Base-by-base conservation (phyloP, 2,113 vertebrate genomes). In the Polypterus senegalus region DNA sequence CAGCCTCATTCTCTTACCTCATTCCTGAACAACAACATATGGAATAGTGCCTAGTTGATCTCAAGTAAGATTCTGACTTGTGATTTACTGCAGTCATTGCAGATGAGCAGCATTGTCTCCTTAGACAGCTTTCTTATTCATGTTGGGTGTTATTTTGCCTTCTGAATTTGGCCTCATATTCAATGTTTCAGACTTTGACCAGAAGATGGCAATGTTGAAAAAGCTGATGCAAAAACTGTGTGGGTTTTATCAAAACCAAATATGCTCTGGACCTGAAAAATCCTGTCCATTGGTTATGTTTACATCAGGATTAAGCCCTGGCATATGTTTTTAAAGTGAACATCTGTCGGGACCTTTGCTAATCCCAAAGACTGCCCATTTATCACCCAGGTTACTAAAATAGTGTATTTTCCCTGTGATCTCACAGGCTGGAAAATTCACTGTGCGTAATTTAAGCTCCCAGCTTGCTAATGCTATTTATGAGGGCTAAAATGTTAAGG, bases 321-420 rank as follows among this genome's bases (percentile, higher is more conserved):
- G 81, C 81, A 83, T 79, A 76, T 85, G 75, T 77, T 83, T 77
- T 68, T 67, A 66, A 75, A 81, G 78, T 73, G 69, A 82, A 78
- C 79, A 81, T 80, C 75, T 80, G 80, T 70, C 66, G 67, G 74
- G 72, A 72, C 69, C 63, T 70, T 71, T 44, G 68, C 76, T 83
- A 83, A 85, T 82, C 78, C 77, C 80, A 77, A 72, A 75, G 75
- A 73, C 74, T 81, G 68, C 69, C 70, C 69, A 78, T 80, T 73
- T 76, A 75, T 76, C 75, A 77, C 66, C 75, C 72, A 65, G 70
- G 74, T 76, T 79, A 71, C 71, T 72, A 63, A 68, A 71, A 83
- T 75, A 76, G 77, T 70, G 80, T 74, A 72, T 72, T 68, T 78
- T 9, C 59, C 55, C 59, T 71, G 70, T 74, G 77, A 73, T 79